Conservation (phyloP, 2,797 vertebrate genomes). For the Chelon auratus region DNA sequence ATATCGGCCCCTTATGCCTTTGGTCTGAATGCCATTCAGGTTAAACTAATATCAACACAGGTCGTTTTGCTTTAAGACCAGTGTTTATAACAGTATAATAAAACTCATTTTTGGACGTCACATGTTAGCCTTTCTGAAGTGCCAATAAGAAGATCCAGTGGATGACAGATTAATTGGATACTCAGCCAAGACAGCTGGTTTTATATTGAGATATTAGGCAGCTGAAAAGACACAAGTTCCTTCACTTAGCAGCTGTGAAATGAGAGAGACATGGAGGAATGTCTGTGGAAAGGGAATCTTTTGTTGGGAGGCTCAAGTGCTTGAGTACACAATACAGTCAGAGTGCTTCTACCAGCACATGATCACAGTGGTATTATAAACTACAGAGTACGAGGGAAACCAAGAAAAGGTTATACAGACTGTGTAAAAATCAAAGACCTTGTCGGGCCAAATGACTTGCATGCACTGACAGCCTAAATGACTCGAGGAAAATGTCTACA, state of each 20-base stretch:
- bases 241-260: slow-evolving; percentile 47
- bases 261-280: slow-evolving; percentile 35
- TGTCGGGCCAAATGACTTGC: too few relatives aligned
- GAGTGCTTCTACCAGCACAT: slow-evolving; percentile 27
- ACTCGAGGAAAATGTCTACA: not conserved
- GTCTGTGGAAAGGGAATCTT: slow-evolving; percentile 38
- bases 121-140: slow-evolving; percentile 16
- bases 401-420: not conserved
- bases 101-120: slow-evolving; percentile 37
- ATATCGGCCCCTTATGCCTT: slow-evolving; percentile 5
- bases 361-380: slow-evolving; percentile 9
- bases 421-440: not conserved
- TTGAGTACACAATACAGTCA: slow-evolving; percentile 37
- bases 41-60: slow-evolving; percentile 37
- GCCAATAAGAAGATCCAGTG: slow-evolving; percentile 59
- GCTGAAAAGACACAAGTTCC: slow-evolving; percentile 48
- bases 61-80: slow-evolving; percentile 25
- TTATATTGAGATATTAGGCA: slow-evolving; percentile 40
- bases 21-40: slow-evolving; percentile 9
- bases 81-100: slow-evolving; percentile 38
- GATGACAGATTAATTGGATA: slow-evolving; percentile 51
- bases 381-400: slow-evolving; percentile 4
- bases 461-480: not conserved
- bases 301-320: slow-evolving; percentile 40
- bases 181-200: slow-evolving; percentile 55